Evolutionary conservation across 1,140 invertebrate species (phyloP), one percentile per base, ranked within the genome.

Genomic region (Doryteuthis pealeii): DNA sequence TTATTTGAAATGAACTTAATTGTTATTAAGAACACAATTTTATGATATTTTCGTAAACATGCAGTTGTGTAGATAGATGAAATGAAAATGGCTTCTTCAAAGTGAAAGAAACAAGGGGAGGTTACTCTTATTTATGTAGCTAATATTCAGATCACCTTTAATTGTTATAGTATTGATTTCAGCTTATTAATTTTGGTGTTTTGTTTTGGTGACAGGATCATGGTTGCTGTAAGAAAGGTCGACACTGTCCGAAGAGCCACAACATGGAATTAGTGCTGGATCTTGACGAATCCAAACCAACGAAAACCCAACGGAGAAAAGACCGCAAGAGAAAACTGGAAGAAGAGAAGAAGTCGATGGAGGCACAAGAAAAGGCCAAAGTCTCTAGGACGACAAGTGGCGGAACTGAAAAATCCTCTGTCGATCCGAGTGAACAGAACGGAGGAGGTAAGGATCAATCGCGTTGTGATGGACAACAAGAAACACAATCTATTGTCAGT

Each of bases 211-310:
- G 35, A 28, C 74, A 88, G 86, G 83, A 81, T 30, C 83, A 89
- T 81, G 88, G 89, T 28, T 89, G 86, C 83, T 89, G 88, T 78
- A 68, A 75, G 22, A 76, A 79, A 28, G 81, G 80, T 14, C 70
- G 76, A 0, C 68, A 71, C 26, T 89, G 88, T 79, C 65, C 73
- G 43, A 79, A 82, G 68, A 87, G 84, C n/a, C 88, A 89, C 77
- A 82, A 89, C 76, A 81, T 89, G 30, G 84, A 88, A 72, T 71
- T 78, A 18, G 83, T 88, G 31, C 76, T 88, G 15, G 76, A 82
- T 70, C 43, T 49, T 54, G 77, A 83, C 14, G 70, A 79, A 3
- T 68, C 62, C 28, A 54, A 49, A 26, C 40, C 22, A 26, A 12
- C 10, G 32, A 75, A 74, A 31, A 78, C 71, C 71, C 76, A 69